Evolutionary conservation across 2,888 invertebrate species (phyloP).

Genomic region (Tridacna crocea): DNA sequence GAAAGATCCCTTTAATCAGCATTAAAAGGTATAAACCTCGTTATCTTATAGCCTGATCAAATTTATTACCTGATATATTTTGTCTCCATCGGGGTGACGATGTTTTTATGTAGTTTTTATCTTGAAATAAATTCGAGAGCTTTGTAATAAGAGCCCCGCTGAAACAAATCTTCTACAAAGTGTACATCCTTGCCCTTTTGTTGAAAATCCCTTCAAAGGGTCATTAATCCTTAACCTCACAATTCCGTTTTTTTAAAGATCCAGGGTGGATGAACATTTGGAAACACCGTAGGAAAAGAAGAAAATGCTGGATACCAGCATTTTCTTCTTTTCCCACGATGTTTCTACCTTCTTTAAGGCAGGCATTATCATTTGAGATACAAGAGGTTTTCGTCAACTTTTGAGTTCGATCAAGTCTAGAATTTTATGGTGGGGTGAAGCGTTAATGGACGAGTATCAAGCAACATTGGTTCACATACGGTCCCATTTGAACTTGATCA

Average conservation of each 20-base stretch:
- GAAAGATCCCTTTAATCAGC: too few relatives aligned
- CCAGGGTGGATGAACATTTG: too few relatives aligned
- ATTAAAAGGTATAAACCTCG: background rate
- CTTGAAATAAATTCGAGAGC: slow-evolving; percentile 38
- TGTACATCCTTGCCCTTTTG: background rate
- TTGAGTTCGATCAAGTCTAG: too few relatives aligned
- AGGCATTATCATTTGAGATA: too few relatives aligned
- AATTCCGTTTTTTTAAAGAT: too few relatives aligned
- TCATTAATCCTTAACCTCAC: background rate
- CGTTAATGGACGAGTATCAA: background rate
- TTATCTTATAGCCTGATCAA: slow-evolving; percentile 12
- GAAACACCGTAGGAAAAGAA: too few relatives aligned
- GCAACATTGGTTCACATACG: background rate
- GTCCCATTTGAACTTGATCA: background rate
- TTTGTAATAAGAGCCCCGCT: slow-evolving; percentile 37
- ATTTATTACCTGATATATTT: slow-evolving; percentile 24
- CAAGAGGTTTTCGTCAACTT: too few relatives aligned
- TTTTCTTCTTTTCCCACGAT: too few relatives aligned
- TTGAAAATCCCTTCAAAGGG: background rate
- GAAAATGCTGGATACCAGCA: too few relatives aligned
- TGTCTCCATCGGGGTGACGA: slow-evolving; percentile 27
- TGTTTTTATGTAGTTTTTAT: slow-evolving; percentile 49
- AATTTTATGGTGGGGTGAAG: too few relatives aligned
- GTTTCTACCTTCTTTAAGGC: too few relatives aligned
- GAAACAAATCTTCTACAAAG: slow-evolving; percentile 32